Conservation (phyloP, 1,140 invertebrate genomes). For the Drosophila neocordata region DNA sequence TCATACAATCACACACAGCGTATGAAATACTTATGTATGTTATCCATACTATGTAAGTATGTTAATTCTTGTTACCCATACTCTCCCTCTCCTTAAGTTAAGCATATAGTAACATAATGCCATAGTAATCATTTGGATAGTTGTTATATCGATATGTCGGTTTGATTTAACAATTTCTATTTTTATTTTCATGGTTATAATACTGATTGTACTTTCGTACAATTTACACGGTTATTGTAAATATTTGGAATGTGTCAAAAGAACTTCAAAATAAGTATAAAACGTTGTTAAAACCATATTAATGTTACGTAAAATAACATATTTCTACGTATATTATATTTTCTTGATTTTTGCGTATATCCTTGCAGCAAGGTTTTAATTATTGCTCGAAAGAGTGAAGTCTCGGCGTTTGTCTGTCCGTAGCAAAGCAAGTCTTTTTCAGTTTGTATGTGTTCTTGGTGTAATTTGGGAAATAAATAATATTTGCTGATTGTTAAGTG, state of each 20-base stretch:
- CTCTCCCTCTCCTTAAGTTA: not conserved
- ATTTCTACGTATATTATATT: not conserved
- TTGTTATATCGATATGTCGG: conserved; percentile 5
- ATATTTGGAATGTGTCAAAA: not conserved
- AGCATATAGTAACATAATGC: not conserved
- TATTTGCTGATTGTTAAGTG: no score
- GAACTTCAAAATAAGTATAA: not conserved
- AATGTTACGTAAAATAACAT: not conserved
- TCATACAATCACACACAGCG: conserved; percentile 31
- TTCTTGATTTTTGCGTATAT: not conserved
- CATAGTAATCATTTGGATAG: not conserved
- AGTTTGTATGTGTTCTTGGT: no score
- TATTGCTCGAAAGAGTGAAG: no score
- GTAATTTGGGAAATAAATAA: no score
- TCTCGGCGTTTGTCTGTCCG: not conserved
- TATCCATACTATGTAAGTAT: conserved; percentile 44
- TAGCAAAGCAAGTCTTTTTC: no score
- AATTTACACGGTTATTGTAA: not conserved
- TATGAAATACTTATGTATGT: conserved; percentile 5
- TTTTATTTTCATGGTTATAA: no score
- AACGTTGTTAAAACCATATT: not conserved
- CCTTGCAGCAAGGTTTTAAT: not conserved
- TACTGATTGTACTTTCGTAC: no score
- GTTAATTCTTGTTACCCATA: conserved; percentile 56
- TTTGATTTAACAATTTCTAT: not conserved